These are phyloP conservation scores for Dermolepida albohirtum DNA, from an alignment of 2,888 invertebrate species.

Conservation along the genomic window DNA sequence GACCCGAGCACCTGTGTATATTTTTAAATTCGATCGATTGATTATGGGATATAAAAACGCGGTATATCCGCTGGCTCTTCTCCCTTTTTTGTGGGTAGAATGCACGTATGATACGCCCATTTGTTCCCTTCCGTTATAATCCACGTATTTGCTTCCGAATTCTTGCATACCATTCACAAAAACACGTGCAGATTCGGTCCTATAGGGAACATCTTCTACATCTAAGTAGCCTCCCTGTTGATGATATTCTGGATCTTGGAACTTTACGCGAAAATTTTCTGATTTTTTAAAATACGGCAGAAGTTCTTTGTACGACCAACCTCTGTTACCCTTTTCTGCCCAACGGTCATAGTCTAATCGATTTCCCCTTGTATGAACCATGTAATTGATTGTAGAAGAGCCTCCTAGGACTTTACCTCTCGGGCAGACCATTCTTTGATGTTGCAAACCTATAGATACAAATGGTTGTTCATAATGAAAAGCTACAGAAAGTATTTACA, in stretches of 20 bases:
- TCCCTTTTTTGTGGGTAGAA: too few relatives aligned
- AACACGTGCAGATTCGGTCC: slow-evolving; percentile 66
- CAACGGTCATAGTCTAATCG: too few relatives aligned
- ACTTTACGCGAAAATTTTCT: slow-evolving; percentile 61
- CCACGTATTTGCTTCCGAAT: slow-evolving; percentile 76
- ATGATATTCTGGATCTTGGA: slow-evolving; percentile 59
- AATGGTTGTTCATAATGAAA: too few relatives aligned
- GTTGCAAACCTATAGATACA: slow-evolving; percentile 61
- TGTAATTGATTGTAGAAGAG: slow-evolving; percentile 60
- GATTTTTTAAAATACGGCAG: slow-evolving; percentile 64
- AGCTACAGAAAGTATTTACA: too few relatives aligned
- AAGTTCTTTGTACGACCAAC: too few relatives aligned
- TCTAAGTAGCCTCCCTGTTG: slow-evolving; percentile 63
- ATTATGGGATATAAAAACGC: too few relatives aligned
- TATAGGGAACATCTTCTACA: slow-evolving; percentile 61
- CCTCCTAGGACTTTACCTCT: slow-evolving; percentile 72
- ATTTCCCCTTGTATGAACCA: slow-evolving; percentile 72
- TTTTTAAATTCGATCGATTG: too few relatives aligned
- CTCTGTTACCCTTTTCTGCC: too few relatives aligned
- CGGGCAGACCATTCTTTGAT: slow-evolving; percentile 64
- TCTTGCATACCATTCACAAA: too few relatives aligned
- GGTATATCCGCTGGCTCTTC: too few relatives aligned
- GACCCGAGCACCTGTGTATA: slow-evolving; percentile 68
- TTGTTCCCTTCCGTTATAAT: slow-evolving; percentile 75
- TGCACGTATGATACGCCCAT: slow-evolving; percentile 74